Conservation (phyloP, 2,113 vertebrate genomes). For the Otolemur garnettii region DNA sequence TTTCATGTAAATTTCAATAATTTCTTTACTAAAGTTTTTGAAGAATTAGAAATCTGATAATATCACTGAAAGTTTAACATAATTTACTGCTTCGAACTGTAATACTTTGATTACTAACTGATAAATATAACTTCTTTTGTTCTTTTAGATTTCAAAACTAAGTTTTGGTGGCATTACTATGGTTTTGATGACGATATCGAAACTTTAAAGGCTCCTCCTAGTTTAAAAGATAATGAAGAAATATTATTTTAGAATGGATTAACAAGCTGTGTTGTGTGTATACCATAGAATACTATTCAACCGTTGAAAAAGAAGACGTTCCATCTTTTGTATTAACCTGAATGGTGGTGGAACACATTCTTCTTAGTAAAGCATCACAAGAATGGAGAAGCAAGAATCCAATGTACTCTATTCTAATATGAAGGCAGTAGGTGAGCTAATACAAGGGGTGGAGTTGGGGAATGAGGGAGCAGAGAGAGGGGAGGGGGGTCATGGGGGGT, state of each 20-base stretch:
- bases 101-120: background rate
- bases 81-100: background rate
- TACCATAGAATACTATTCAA: too few relatives aligned
- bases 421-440: too few relatives aligned
- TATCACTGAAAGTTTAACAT: background rate
- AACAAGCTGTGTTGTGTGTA: too few relatives aligned
- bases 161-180: background rate
- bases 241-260: background rate
- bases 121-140: background rate
- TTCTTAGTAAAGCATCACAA: too few relatives aligned
- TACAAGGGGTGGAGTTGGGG: too few relatives aligned
- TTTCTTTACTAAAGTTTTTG: background rate
- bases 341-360: too few relatives aligned
- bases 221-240: constrained; percentile 35
- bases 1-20: constrained; percentile 4
- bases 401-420: too few relatives aligned
- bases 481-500: too few relatives aligned
- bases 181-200: background rate
- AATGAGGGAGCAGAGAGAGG: too few relatives aligned
- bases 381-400: too few relatives aligned
- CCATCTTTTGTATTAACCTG: too few relatives aligned
- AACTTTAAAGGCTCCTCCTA: background rate
- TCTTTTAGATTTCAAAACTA: constrained; percentile 27
- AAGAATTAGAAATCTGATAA: background rate
- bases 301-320: too few relatives aligned